A percentile compares a stretch with the other conserved stretches of the same genome.
Evolutionary conservation across 2,113 vertebrate species (phyloP).

Genomic region (Pelecanoides urinatrix): DNA sequence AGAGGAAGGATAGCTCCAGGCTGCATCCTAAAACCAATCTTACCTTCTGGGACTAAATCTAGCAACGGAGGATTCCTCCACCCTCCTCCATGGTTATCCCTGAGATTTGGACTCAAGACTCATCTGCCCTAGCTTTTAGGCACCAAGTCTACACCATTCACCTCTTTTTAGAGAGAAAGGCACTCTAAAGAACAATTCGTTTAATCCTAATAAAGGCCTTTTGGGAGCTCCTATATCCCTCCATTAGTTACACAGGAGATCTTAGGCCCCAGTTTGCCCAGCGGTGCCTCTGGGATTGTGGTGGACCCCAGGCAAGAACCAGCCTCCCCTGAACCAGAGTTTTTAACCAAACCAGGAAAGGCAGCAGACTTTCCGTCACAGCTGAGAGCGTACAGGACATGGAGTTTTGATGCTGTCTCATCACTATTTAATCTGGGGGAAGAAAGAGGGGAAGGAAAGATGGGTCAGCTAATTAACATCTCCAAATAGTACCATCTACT

Average conservation of each 20-base stretch:
- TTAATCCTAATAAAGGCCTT: neutral
- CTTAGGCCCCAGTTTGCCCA: neutral
- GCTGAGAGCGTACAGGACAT: fast-evolving
- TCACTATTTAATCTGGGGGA: neutral
- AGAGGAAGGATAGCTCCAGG: neutral
- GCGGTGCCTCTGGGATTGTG: neutral
- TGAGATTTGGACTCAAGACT: neutral
- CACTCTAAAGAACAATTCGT: neutral
- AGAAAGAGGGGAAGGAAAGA: neutral
- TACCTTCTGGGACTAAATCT: neutral
- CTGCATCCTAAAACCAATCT: neutral
- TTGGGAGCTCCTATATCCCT: neutral
- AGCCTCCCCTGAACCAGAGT: fast-evolving
- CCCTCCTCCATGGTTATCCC: neutral
- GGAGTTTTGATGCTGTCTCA: neutral
- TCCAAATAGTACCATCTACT: neutral
- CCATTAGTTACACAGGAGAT: neutral
- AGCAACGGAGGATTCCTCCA: neutral
- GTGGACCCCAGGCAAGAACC: neutral
- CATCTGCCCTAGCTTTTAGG: neutral
- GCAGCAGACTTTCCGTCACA: neutral
- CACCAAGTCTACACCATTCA: neutral
- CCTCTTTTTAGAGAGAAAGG: neutral
- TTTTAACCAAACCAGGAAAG: neutral
- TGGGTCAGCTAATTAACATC: neutral